phyloP scores from a whole-genome alignment of 2,797 vertebrate genomes.

The Rhincodon typus region DNA sequence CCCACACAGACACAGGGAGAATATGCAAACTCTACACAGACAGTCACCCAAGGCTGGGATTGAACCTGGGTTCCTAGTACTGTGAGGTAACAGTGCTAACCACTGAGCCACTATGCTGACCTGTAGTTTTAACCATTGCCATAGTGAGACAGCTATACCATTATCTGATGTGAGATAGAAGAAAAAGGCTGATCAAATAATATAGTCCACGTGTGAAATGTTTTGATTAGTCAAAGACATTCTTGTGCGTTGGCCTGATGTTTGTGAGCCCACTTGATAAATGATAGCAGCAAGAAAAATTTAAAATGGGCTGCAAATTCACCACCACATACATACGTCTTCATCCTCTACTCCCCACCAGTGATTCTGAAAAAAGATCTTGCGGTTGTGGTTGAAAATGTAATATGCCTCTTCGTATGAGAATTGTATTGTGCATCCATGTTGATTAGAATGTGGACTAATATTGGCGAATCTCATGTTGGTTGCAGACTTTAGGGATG shows the following conservation, averaged over 20 bases:
- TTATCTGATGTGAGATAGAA: not conserved
- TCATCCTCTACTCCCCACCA: not conserved
- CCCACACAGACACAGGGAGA: too few species aligned
- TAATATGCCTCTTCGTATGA: not conserved
- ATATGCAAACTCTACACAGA: too few species aligned
- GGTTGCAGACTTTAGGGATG: not conserved
- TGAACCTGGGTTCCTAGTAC: too few species aligned
- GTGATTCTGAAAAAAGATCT: not conserved
- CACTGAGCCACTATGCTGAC: too few species aligned
- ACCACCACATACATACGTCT: not conserved
- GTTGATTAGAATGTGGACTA: not conserved
- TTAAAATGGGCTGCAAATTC: not conserved
- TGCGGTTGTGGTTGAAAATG: not conserved
- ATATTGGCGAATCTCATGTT: not conserved
- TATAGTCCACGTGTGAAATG: not conserved
- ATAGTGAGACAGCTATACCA: not conserved
- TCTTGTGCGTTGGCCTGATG: not conserved
- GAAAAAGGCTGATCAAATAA: not conserved
- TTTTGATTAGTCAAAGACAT: not conserved
- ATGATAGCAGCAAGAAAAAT: not conserved
- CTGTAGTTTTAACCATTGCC: too few species aligned
- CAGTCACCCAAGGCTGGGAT: too few species aligned
- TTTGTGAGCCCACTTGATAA: not conserved
- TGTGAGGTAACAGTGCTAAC: too few species aligned
- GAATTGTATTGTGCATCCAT: not conserved